Conservation (phyloP, 1,140 invertebrate genomes). For the Phenacoccus solenopsis region DNA sequence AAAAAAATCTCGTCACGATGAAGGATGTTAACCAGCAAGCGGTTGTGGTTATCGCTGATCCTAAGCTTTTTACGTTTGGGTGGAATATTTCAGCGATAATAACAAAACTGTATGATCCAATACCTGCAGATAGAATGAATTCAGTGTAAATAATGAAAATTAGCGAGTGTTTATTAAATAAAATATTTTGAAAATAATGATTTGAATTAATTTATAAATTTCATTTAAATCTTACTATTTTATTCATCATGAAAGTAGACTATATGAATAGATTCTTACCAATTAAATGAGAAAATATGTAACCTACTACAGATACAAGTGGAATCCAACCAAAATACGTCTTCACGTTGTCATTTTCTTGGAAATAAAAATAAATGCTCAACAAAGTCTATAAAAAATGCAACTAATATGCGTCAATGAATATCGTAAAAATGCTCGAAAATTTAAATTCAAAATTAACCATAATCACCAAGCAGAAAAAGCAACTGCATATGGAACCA, state of each 20-base stretch:
- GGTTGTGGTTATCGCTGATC: constrained; percentile 57
- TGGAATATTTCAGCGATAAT: constrained; percentile 75
- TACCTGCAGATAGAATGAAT: constrained; percentile 39
- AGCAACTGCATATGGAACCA: constrained; percentile 51
- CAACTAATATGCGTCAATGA: neutral
- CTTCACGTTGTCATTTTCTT: constrained; percentile 33
- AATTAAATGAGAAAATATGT: constrained; percentile 51
- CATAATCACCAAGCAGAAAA: constrained; percentile 29
- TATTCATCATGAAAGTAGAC: no score
- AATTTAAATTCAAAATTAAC: no score
- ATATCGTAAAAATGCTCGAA: neutral
- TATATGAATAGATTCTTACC: constrained; percentile 31
- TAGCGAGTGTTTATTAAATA: no score
- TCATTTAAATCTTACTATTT: no score
- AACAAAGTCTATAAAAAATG: constrained; percentile 37
- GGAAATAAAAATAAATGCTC: constrained; percentile 48
- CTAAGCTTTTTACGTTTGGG: constrained; percentile 55
- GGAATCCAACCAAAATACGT: constrained; percentile 46
- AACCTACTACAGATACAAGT: constrained; percentile 47
- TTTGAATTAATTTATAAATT: no score
- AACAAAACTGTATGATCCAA: constrained; percentile 73
- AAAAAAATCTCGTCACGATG: constrained; percentile 62
- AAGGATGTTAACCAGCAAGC: constrained; percentile 69
- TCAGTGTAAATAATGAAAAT: no score
- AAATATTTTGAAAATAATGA: no score